phyloP scores from a whole-genome alignment of 2,113 vertebrate species.

The Callaeas wilsoni region DNA sequence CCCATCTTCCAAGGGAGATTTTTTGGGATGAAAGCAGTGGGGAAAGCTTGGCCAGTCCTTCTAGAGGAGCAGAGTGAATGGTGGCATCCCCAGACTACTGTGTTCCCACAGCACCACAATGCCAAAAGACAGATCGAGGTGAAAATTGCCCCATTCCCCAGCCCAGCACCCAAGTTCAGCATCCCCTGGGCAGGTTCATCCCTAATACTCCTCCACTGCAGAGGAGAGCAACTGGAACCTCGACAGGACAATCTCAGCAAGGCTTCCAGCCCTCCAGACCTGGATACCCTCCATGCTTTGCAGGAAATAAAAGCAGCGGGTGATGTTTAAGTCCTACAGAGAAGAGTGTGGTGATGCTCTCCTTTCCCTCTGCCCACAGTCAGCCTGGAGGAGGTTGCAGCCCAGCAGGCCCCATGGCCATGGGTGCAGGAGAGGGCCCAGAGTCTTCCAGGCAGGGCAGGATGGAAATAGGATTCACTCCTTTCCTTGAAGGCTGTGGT shows the following conservation, averaged over 20 bases:
- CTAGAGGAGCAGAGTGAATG: not conserved
- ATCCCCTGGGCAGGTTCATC: not conserved
- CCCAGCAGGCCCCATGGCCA: fast-evolving
- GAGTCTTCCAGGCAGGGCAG: not conserved
- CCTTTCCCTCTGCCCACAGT: not conserved
- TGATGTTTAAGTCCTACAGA: not conserved
- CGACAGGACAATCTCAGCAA: not conserved
- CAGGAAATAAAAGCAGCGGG: conserved; percentile 49
- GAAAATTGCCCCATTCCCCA: not conserved
- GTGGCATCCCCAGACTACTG: not conserved
- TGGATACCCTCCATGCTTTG: not conserved
- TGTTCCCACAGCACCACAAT: fast-evolving
- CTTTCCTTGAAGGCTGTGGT: not conserved
- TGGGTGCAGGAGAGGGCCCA: fast-evolving
- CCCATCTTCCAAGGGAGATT: not conserved
- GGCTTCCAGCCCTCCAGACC: not conserved
- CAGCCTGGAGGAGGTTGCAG: not conserved
- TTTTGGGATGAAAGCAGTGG: not conserved
- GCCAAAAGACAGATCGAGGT: not conserved
- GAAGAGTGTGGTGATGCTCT: not conserved
- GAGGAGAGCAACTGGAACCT: not conserved
- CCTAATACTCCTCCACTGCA: not conserved
- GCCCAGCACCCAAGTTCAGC: fast-evolving
- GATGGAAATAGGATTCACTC: not conserved
- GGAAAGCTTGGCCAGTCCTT: not conserved